Evolutionary conservation across 2,113 vertebrate species (phyloP), one percentile per base, ranked within the genome.

Genomic region (Anarhynchus alexandrinus): DNA sequence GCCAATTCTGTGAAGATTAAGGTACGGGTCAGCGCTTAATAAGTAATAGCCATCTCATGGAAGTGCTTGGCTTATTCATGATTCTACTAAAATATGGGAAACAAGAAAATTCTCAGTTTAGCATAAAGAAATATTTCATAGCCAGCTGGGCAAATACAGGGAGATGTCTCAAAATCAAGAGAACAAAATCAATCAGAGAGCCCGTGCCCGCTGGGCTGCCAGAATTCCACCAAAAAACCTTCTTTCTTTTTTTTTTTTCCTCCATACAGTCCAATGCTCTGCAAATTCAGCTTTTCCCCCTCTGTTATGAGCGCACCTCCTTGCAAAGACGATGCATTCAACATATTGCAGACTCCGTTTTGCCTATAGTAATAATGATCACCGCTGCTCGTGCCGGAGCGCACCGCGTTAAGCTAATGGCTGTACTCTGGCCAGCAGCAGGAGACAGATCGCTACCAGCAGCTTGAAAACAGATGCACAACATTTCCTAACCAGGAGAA

Each of bases 401-500:
- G 3, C 10, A 65, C 11, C 54, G 51, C 83, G 58, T 16, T 15
- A 70, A 65, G 51, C 86, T 74, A 29, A 94, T 7, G 86, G 83
- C 51, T 91, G 47, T 51, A 32, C 59, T 66, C 83, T 27, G 93
- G 89, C 95, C 91, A 96, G 93, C 86, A 96, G 72, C 94, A 92
- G 80, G 64, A 96, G 88, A 95, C 83, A 88, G 64, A 89, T 86
- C 45, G 55, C 91, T 82, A 49, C 43, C 6, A 71, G 91, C 89
- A 94, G 96, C 95, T 96, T 96, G 91, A 96, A 94, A 97, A 93
- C 91, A 96, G 94, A 93, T 82, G 94, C 95, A 87, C 89, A 66
- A 8, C 51, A 25, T 89, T 86, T 91, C 89, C 78, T 43, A 96
- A 94, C 65, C 69, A 55, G 77, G n/a, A 83, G 89, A 96, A 94